Conservation (phyloP, 2,888 invertebrate species). For the Drosophila borealis region DNA sequence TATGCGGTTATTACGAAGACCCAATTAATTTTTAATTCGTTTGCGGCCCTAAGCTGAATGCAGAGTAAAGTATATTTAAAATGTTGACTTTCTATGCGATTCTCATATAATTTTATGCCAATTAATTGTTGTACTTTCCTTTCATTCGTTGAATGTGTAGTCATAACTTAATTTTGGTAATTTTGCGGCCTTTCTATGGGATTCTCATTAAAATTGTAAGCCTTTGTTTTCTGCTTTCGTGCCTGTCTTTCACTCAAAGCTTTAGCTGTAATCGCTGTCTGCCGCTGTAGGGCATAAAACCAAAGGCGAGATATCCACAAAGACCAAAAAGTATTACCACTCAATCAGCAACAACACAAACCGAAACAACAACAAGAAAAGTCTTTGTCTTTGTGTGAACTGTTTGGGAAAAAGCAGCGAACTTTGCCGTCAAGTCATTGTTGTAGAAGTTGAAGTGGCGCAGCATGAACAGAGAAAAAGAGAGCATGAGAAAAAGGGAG, state of each 20-base stretch:
- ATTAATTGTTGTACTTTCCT: neutral
- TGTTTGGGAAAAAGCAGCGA: slow-evolving; percentile 56
- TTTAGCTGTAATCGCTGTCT: neutral
- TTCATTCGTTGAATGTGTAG: neutral
- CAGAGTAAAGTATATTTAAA: no score
- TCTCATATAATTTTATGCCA: neutral
- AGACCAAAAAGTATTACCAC: slow-evolving; percentile 59
- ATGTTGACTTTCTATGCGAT: neutral
- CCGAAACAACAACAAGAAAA: slow-evolving; percentile 36
- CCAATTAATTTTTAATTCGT: no score
- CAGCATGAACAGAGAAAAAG: slow-evolving; percentile 3
- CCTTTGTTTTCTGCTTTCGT: neutral
- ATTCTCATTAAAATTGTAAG: neutral
- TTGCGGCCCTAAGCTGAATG: no score
- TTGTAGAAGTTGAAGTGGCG: slow-evolving; percentile 43
- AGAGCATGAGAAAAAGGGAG: neutral
- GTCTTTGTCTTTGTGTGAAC: slow-evolving; percentile 47
- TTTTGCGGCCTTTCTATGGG: neutral
- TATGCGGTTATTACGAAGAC: no score
- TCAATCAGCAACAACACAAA: slow-evolving; percentile 61
- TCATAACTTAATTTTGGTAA: neutral
- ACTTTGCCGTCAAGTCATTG: slow-evolving; percentile 79
- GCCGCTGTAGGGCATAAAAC: slow-evolving; percentile 6
- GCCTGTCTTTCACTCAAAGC: neutral
- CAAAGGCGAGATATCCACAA: slow-evolving; percentile 13